Percentiles rank a stretch among this genome's conserved stretches.
phyloP scores from a whole-genome alignment of 2,888 invertebrate genomes.

The Balanococcus diminutus region DNA sequence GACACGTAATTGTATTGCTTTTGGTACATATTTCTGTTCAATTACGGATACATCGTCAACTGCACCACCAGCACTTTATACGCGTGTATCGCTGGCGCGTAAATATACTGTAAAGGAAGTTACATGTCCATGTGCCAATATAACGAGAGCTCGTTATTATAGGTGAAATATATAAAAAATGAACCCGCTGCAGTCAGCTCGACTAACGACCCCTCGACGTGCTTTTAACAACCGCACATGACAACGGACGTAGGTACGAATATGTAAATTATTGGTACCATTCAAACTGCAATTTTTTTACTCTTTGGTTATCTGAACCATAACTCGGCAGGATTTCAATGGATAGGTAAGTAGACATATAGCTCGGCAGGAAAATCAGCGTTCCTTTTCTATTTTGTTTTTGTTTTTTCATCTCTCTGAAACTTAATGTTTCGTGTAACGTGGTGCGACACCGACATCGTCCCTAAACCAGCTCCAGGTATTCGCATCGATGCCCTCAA shows the following conservation, averaged over 20 bases:
- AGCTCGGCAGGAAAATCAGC: background rate
- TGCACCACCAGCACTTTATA: background rate
- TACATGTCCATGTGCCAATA: conserved; percentile 17
- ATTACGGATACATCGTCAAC: conserved; percentile 23
- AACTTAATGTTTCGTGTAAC: background rate
- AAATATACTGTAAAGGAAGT: conserved; percentile 1
- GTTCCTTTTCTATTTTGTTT: background rate
- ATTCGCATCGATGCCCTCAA: background rate
- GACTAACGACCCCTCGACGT: conserved; percentile 1
- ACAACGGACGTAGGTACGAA: background rate
- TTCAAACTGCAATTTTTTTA: background rate
- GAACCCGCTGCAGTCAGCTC: background rate
- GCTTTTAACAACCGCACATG: background rate
- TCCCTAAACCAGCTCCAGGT: background rate
- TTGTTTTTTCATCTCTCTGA: background rate
- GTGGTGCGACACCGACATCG: background rate
- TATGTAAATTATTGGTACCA: background rate
- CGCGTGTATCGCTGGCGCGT: background rate
- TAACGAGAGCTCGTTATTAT: conserved; percentile 24
- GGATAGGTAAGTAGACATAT: background rate
- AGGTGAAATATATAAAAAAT: conserved; percentile 14
- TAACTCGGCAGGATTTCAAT: background rate
- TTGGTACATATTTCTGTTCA: background rate
- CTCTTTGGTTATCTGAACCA: background rate
- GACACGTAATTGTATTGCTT: conserved; percentile 38